These are phyloP conservation scores for Excalfactoria chinensis DNA, from an alignment of 2,113 vertebrate genomes.

Conservation along the genomic window DNA sequence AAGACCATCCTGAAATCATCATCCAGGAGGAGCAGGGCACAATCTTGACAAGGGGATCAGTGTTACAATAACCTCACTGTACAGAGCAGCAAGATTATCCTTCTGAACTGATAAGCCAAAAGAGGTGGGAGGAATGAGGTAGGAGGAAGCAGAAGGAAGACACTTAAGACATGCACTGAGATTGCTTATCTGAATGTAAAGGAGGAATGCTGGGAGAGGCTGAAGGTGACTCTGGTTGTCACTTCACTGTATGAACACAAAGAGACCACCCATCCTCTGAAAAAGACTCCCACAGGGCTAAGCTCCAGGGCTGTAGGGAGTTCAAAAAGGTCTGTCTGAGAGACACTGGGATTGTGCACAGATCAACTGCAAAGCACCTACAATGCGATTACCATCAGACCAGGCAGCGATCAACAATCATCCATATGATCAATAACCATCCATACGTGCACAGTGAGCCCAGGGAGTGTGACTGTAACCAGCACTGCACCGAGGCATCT, in stretches of 20 bases:
- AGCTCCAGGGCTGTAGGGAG: not conserved
- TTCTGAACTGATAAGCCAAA: not conserved
- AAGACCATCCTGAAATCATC: not conserved
- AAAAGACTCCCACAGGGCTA: not conserved
- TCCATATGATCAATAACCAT: not conserved
- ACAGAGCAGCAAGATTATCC: not conserved
- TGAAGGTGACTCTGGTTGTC: not conserved
- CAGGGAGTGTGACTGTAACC: not conserved
- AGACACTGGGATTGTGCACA: accelerated
- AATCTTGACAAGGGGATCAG: not conserved
- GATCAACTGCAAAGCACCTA: not conserved
- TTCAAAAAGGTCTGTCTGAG: not conserved
- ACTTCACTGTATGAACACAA: not conserved
- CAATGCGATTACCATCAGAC: not conserved
- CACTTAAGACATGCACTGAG: not conserved
- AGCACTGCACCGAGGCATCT: not conserved
- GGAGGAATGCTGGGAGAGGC: not conserved
- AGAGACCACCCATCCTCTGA: not conserved
- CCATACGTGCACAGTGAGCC: not conserved
- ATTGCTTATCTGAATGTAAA: not conserved
- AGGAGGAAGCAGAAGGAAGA: not conserved
- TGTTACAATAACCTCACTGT: not conserved
- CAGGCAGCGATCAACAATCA: not conserved
- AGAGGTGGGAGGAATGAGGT: not conserved
- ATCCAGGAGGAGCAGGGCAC: not conserved